Base-by-base conservation (phyloP, 2,888 invertebrate genomes). In the Cactoblastis cactorum region DNA sequence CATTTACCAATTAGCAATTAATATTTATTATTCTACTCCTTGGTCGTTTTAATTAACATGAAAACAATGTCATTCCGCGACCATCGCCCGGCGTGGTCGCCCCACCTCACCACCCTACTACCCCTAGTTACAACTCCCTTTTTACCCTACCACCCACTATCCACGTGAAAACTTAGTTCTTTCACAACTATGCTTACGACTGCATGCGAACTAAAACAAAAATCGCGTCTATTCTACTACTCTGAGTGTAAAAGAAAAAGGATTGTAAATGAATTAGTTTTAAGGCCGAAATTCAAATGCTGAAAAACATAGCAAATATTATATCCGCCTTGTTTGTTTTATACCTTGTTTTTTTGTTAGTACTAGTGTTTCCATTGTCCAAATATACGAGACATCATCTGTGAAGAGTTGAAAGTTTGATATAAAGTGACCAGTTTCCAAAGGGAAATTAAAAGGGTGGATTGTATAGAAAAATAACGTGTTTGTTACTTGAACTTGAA, bases 281-380 rank as follows among this genome's bases (percentile, higher is more conserved):
- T 33, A 46, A 15, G 9, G 15, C 12, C 12, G 3, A 45, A 15
- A 34, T 49, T 32, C 34, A 53, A 52, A 62, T 62, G 62, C 50
- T 55, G 41, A 61, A 63, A 64, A 77, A 81, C 74, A 61, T 85
- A 38, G 68, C 75, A 2, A 68, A 74, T 33, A 57, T 86, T 5
- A 53, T 85, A 47, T 77, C 87, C 0, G 77, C 82, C 0, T 52
- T 84, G 17, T 82, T 89, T 54, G 73, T 88, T 70, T 60, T 85
- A 9, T 89, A 88, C 61, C 63, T 89, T 38, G 69, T 89, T 53
- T 74, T 83, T 37, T 58, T 88, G n/a, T 53, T 86, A 0, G 70
- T 85, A 3, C 54, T 88, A 4, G 70, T 85, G 37, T 88, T 89
- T 54, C 86, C 88, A 9, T 57, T 88, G 54, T 88, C 88, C 1